phyloP scores from a whole-genome alignment of 2,797 vertebrate genomes.

The Pseudocheirus occidentalis region DNA sequence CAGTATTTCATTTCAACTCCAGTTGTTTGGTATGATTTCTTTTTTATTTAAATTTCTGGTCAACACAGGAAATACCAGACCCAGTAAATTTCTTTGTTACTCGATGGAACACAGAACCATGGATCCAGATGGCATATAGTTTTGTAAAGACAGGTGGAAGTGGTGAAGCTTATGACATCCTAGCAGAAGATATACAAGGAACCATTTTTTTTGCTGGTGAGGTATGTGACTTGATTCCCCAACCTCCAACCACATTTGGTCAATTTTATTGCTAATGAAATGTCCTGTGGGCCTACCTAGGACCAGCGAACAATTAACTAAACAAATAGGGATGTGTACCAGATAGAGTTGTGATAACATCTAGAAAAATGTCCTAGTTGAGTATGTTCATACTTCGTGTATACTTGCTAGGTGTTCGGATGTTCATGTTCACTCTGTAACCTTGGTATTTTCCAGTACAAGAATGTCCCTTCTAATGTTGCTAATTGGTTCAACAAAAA shows the following conservation, averaged over 20 bases:
- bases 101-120: conserved; percentile 93
- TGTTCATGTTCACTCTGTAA: background rate
- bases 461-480: background rate
- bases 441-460: background rate
- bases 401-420: background rate
- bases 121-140: conserved; percentile 99
- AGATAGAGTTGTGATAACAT: background rate
- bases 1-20: background rate
- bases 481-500: background rate
- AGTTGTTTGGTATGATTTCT: background rate
- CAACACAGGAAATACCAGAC: conserved; percentile 93
- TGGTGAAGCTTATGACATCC: conserved; percentile 95
- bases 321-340: background rate
- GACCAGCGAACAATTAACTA: too few species aligned
- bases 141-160: conserved; percentile 97
- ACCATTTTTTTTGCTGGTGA: conserved; percentile 97
- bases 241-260: background rate
- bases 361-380: background rate
- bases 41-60: background rate
- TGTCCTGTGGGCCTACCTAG: too few species aligned
- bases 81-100: conserved; percentile 94
- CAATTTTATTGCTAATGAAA: background rate
- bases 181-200: conserved; percentile 96
- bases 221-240: conserved; percentile 82
- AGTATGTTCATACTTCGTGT: background rate